phyloP scores from a whole-genome alignment of 1,140 invertebrate species.

The Zophobas atratus region DNA sequence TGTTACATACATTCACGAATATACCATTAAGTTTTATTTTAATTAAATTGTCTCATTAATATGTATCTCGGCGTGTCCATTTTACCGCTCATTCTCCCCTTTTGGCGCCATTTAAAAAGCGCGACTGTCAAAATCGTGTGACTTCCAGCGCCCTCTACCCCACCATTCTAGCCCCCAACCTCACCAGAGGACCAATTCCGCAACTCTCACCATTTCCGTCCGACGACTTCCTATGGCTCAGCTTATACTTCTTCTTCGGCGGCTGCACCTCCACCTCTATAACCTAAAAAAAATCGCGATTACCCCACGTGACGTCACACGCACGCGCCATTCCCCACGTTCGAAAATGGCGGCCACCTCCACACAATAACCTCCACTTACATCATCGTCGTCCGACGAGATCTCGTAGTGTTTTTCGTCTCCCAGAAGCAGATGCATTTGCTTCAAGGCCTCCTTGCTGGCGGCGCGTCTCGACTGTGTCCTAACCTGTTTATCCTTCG shows the following conservation, averaged over 20 bases:
- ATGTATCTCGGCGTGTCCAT: no score
- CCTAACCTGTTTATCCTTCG: slow-evolving; percentile 52
- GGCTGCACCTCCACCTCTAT: slow-evolving; percentile 44
- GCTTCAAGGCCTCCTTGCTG: slow-evolving; percentile 65
- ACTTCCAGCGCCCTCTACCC: no score
- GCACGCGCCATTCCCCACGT: neutral
- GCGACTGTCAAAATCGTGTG: no score
- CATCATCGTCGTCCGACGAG: slow-evolving; percentile 61
- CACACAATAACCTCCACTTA: slow-evolving; percentile 32
- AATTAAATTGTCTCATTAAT: no score
- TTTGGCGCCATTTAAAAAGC: no score
- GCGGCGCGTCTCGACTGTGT: slow-evolving; percentile 61
- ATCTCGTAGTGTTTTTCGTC: slow-evolving; percentile 61
- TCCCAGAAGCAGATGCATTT: slow-evolving; percentile 63
- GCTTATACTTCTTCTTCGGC: slow-evolving; percentile 64
- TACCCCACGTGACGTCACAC: neutral
- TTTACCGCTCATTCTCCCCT: no score
- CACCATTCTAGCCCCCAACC: no score
- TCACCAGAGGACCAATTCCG: no score
- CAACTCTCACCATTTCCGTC: slow-evolving; percentile 61
- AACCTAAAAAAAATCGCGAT: slow-evolving; percentile 46
- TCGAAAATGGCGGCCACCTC: slow-evolving; percentile 25
- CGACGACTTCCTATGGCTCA: slow-evolving; percentile 64
- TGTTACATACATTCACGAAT: no score
- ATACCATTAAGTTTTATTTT: no score